phyloP scores from a whole-genome alignment of 2,888 invertebrate genomes.

The Nipponacmea schrenckii region DNA sequence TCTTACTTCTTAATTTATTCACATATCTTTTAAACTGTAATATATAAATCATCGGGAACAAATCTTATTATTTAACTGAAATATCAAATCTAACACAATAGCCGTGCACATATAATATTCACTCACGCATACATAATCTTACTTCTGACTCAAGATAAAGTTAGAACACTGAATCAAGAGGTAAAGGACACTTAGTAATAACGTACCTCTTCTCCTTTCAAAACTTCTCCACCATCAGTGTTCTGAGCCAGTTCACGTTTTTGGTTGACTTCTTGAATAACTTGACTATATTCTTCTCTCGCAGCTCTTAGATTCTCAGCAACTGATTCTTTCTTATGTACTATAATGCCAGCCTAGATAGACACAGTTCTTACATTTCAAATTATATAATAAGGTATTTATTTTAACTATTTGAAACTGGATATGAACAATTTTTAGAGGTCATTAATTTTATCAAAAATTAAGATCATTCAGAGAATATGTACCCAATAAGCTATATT shows the following conservation, averaged over 20 bases:
- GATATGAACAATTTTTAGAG: no score
- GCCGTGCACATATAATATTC: not conserved
- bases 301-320: conserved; percentile 78
- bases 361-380: not conserved
- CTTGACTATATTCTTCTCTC: conserved; percentile 73
- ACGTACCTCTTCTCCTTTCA: conserved; percentile 78
- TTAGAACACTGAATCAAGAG: not conserved
- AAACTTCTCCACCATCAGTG: conserved; percentile 75
- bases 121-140: not conserved
- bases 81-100: no score
- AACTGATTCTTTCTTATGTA: conserved; percentile 81
- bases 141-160: not conserved
- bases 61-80: no score
- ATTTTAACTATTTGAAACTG: no score
- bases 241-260: conserved; percentile 69
- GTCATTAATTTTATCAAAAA: no score
- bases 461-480: no score
- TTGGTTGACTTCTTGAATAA: conserved; percentile 75
- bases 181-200: not conserved
- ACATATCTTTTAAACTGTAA: conserved; percentile 83
- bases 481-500: no score
- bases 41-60: conserved; percentile 13
- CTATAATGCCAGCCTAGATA: conserved; percentile 76
- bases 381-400: not conserved
- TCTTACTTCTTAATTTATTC: conserved; percentile 82